These are phyloP conservation scores for Theretra japonica DNA, from an alignment of 2,888 invertebrate species.

Conservation along the genomic window DNA sequence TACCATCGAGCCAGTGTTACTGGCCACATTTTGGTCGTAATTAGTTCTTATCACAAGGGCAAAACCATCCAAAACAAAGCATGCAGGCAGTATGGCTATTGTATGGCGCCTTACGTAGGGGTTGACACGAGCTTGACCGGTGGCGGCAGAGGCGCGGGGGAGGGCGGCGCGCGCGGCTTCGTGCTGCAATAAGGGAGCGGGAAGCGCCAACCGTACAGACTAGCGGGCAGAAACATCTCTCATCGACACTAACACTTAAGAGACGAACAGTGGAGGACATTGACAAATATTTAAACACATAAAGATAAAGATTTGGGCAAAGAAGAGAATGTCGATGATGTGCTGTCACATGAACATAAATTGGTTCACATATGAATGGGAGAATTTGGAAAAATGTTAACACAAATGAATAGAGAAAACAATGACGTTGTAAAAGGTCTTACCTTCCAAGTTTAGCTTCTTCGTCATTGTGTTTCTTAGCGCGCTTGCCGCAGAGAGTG, in stretches of 20 bases:
- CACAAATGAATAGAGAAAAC: slow-evolving; percentile 28
- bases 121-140: slow-evolving; percentile 91
- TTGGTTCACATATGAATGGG: slow-evolving; percentile 8
- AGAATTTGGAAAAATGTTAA: slow-evolving; percentile 32
- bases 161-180: slow-evolving; percentile 91
- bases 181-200: slow-evolving; percentile 98
- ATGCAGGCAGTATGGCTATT: slow-evolving; percentile 71
- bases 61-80: slow-evolving; percentile 73
- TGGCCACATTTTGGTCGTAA: slow-evolving; percentile 19
- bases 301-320: slow-evolving; percentile 8
- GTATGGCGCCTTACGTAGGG: slow-evolving; percentile 86
- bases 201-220: slow-evolving; percentile 98
- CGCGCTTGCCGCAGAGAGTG: slow-evolving; percentile 87
- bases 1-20: slow-evolving; percentile 41
- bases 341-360: slow-evolving; percentile 46
- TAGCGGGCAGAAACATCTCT: slow-evolving; percentile 87
- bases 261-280: slow-evolving; percentile 44
- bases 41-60: slow-evolving; percentile 55
- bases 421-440: slow-evolving; percentile 43
- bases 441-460: slow-evolving; percentile 94
- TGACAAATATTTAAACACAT: slow-evolving; percentile 35
- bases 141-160: slow-evolving; percentile 91
- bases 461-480: slow-evolving; percentile 90
- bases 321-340: slow-evolving; percentile 64
- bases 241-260: slow-evolving; percentile 80